Percentiles rank a stretch among this genome's conserved stretches.
These are phyloP conservation scores for Catotricha subobsoleta DNA, from an alignment of 2,888 invertebrate species.

Conservation along the genomic window DNA sequence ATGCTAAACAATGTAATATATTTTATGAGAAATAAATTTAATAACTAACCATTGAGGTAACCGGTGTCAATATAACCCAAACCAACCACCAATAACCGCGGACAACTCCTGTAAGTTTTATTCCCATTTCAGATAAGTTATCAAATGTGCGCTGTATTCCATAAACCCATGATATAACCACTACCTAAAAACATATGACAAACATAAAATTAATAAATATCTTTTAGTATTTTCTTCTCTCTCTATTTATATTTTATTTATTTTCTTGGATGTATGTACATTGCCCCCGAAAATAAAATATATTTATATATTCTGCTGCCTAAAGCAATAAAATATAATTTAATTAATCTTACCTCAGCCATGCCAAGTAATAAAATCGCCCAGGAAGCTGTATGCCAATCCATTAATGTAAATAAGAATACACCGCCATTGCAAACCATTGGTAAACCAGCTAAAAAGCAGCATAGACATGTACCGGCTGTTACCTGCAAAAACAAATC, in stretches of 20 bases:
- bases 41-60: constrained; percentile 45
- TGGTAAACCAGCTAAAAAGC: constrained; percentile 51
- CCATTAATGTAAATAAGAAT: constrained; percentile 51
- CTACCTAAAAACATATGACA: constrained; percentile 23
- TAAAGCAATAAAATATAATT: not conserved
- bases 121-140: constrained; percentile 41
- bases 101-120: constrained; percentile 41
- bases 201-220: too few relatives aligned
- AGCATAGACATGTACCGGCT: constrained; percentile 41
- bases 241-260: too few relatives aligned
- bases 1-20: too few relatives aligned
- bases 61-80: constrained; percentile 53
- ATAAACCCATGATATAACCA: constrained; percentile 48
- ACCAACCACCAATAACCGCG: constrained; percentile 50
- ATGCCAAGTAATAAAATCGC: constrained; percentile 52
- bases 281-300: too few relatives aligned
- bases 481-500: constrained; percentile 42
- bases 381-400: constrained; percentile 63
- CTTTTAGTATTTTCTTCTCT: too few relatives aligned
- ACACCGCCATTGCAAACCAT: constrained; percentile 62
- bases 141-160: constrained; percentile 41
- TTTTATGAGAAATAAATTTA: not conserved
- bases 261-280: not conserved
- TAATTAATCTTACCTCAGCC: constrained; percentile 33
- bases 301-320: too few relatives aligned